Evolutionary conservation across 2,888 invertebrate genomes (phyloP), one percentile per base, ranked within the genome.

Genomic region (Caenorhabditis parvicauda): DNA sequence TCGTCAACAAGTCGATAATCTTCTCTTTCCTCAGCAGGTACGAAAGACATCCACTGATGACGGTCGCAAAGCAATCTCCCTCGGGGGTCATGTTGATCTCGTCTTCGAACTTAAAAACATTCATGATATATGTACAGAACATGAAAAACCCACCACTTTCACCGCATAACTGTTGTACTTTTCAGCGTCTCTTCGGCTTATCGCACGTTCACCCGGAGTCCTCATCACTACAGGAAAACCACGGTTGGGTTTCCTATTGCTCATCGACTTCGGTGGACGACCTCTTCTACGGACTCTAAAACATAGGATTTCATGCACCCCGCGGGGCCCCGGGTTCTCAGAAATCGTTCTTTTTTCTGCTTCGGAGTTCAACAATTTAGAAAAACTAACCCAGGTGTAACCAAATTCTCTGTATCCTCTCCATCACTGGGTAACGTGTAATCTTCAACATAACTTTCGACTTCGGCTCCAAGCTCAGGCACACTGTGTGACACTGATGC

Each of bases 31-130:
- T 41, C 9, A 67, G 53, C n/a, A 70, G 45, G 38, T 70, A 62
- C 3, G 70, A 57, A 6, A 70, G 48, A 38, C 67, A 67, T 21
- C 67, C 67, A 32, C 55, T 60, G 9, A 67, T 70, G 1, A 70
- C 70, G 1, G 70, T 70, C 5, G 66, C 66, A 45, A 67, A 70
- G 32, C 50, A 54, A 38, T 70, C 70, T 21, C 70, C 70, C 21
- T 54, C 27, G n/a, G 67, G 67, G 1, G 67, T 70, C 35, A 55
- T 44, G 5, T 56, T 59, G n/a, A 69, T 62, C 35, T 69, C 59
- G 28, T 69, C 69, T 19, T 69, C 69, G 44, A 69, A 69, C 59
- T 65, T 43, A 25, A 64, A 52, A 38, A 25, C 9, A 12, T 32
- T 9, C 35, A 55, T n/a, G 7, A 17, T 46, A 46, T 27, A 14